Evolutionary conservation across 2,888 invertebrate species (phyloP), one percentile per base, ranked within the genome.

Genomic region (Fabriciana adippe): DNA sequence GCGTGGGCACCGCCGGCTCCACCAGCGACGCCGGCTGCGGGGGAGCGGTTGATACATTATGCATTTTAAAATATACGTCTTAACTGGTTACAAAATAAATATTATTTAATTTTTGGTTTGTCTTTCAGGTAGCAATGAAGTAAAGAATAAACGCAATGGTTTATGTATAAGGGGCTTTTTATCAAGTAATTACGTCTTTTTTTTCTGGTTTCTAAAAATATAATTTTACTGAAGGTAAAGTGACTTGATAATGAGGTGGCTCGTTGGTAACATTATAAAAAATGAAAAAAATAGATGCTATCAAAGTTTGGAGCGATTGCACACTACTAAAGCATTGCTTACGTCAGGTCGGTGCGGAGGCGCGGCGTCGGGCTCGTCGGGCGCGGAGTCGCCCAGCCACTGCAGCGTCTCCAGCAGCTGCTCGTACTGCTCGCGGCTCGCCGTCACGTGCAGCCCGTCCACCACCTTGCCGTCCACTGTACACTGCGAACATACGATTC

Each of bases 391-490:
- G 76, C 51, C 68, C 45, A 75, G 78, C 82, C 75, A 92, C 81
- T 68, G 81, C 68, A 93, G 80, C 35, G 97, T 96, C 77, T 97
- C 97, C 71, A 98, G 88, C 55, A 99, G 90, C 87, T 98, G 98
- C 82, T 97, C 97, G 85, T 98, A 99, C 83, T 98, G 98, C 64
- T 95, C 94, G 61, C 97, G 95, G 0, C 97, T 96, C 59, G 99
- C 90, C 0, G 97, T 97, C 48, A 99, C 95, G 87, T 97, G 97
- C 64, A 99, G 88, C 0, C 96, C 96, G 62, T 96, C 97, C 51
- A 97, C 95, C 16, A 98, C 96, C 74, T 94, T 94, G 35, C 98
- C 98, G 66, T 93, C 93, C 66, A 97, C 92, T 86, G 95, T 87
- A 62, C 94, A 91, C 87, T 87, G 76, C 8, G 55, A 56, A 65